Base-by-base conservation (phyloP, 1,140 invertebrate species). In the Drosophila mauritiana region DNA sequence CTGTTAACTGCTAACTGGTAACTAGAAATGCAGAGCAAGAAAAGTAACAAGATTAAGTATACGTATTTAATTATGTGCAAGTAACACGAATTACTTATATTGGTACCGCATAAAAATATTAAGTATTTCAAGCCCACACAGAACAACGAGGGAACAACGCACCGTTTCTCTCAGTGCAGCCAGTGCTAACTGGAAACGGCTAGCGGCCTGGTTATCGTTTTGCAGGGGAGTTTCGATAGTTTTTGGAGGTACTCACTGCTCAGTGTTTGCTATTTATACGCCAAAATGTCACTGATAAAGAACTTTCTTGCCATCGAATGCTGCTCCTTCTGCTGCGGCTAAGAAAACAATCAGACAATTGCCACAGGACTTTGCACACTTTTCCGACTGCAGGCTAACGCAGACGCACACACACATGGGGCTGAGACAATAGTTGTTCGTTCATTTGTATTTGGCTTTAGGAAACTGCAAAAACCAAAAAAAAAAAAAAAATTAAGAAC, bases 341-440 rank as follows among this genome's bases (percentile, higher is more conserved):
- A 88, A 86, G 82, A 82, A 86, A 86, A 86, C 83, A 86, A 86
- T 83, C 83, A 86, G 83, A 70, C 83, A 86, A 86, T 88, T 83
- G 83, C 83, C 83, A 88, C 74, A 86, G 83, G 83, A 86, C 82
- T 85, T 77, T 79, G 68, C 53, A 70, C 78, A 86, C 82, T 82
- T 78, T 68, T 49, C 51, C 67, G 58, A 75, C 80, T 84, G 76
- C 61, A 64, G 78, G 64, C 78, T 65, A 57, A 72, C 63, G 58
- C 34, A 67, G 12, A 76, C 31, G 45, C 36, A 55, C 13, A 62
- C 25, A 51, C 25, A 59, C 17, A 39, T 25, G 58, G 20, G 15
- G 34, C 64, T 63, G 54, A 86, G 74, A 82, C 74, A 86, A 86
- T 86, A 67, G 61, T 57, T 68, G 69, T 88, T 83, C 84, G 69